Conservation (phyloP, 2,113 vertebrate genomes). For the Gobiocypris rarus region DNA sequence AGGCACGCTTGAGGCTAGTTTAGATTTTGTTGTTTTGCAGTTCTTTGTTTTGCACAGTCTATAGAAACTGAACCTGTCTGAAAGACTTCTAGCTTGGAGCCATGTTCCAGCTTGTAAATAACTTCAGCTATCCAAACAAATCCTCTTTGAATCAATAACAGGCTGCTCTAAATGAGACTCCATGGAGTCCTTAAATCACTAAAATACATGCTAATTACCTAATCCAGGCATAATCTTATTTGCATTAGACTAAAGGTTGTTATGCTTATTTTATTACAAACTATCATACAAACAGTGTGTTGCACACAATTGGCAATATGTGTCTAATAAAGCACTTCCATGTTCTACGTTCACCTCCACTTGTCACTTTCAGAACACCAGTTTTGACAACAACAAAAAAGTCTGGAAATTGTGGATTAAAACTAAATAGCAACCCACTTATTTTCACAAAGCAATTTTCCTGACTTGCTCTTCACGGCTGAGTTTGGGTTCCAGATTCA, state of each 20-base stretch:
- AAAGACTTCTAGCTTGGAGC: constrained; percentile 3
- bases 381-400: neutral
- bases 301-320: neutral
- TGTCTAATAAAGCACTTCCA: neutral
- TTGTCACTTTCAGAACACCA: neutral
- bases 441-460: neutral
- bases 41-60: neutral
- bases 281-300: neutral
- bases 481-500: constrained; percentile 4
- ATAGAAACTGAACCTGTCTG: neutral
- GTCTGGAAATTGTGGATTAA: neutral
- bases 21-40: neutral
- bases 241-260: neutral
- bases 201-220: neutral
- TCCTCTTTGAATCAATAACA: neutral
- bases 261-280: neutral
- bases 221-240: constrained; percentile 5
- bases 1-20: neutral
- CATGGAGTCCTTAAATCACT: neutral
- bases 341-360: neutral
- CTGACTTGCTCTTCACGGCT: neutral
- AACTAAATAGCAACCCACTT: neutral
- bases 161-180: neutral
- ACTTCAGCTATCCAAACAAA: constrained; percentile 3
- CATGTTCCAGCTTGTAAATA: constrained; percentile 25